These are phyloP conservation scores for Pomatorhinus ruficollis DNA, from an alignment of 2,113 vertebrate species.

Conservation along the genomic window DNA sequence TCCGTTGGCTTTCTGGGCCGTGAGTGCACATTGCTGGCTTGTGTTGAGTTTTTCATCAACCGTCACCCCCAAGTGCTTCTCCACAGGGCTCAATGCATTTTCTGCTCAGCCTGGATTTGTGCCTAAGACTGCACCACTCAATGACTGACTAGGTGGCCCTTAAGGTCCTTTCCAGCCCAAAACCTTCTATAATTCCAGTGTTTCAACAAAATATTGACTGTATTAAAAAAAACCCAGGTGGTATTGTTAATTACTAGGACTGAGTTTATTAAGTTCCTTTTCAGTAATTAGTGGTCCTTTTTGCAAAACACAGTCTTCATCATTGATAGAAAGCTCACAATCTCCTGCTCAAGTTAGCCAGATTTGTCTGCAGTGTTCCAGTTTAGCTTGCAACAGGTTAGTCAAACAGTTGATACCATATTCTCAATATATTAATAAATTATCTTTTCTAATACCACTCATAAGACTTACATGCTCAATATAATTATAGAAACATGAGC, in stretches of 20 bases:
- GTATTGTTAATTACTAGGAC: background rate
- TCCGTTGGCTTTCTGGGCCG: rapidly evolving
- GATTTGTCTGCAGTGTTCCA: rapidly evolving
- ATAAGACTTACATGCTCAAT: background rate
- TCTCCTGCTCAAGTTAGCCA: background rate
- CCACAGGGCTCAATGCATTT: background rate
- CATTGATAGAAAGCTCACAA: background rate
- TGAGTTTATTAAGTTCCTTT: background rate
- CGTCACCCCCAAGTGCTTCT: background rate
- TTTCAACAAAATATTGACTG: background rate
- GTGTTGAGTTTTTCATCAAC: background rate
- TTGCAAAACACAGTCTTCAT: background rate
- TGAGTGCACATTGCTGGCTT: no score
- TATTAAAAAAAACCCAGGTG: rapidly evolving
- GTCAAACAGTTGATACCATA: background rate
- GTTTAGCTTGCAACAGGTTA: background rate
- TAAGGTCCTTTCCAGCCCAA: background rate
- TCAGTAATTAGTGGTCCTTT: background rate
- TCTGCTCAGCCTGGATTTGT: background rate
- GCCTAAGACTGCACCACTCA: background rate
- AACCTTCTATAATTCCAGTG: background rate
- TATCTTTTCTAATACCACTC: background rate
- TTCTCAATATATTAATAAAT: background rate
- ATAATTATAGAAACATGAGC: background rate
- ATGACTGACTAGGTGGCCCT: background rate